These are phyloP conservation scores for Coleophora flavipennella DNA, from an alignment of 2,888 invertebrate genomes.

Conservation along the genomic window DNA sequence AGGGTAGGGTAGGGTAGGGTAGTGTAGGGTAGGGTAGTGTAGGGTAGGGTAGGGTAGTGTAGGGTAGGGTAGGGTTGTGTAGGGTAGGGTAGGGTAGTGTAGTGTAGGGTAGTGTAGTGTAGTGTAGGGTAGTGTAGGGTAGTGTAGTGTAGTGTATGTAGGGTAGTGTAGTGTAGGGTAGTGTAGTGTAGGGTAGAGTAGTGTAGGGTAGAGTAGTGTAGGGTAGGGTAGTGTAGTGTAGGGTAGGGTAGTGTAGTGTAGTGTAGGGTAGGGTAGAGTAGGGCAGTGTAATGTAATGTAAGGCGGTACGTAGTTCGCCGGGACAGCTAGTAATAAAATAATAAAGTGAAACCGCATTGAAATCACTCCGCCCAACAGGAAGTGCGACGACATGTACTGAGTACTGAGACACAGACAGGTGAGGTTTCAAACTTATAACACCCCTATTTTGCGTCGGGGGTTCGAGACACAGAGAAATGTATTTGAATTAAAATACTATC, in stretches of 20 bases:
- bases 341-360: background rate
- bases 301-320: too few species aligned
- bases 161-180: too few species aligned
- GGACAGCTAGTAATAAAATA: too few species aligned
- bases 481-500: too few species aligned
- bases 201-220: background rate
- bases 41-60: background rate
- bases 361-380: background rate
- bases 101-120: background rate
- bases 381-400: background rate
- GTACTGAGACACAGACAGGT: background rate
- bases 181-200: background rate
- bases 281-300: too few species aligned
- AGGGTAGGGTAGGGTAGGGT: background rate
- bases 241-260: too few species aligned
- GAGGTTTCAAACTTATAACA: too few species aligned
- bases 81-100: background rate
- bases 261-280: too few species aligned
- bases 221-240: background rate
- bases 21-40: background rate
- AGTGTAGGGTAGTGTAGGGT: background rate
- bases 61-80: background rate
- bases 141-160: too few species aligned
- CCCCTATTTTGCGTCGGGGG: too few species aligned
- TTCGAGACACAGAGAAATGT: background rate